Percentiles rank a stretch among this genome's conserved stretches.
Conservation (phyloP, 2,888 invertebrate genomes). For the Aproaerema taeniolella region DNA sequence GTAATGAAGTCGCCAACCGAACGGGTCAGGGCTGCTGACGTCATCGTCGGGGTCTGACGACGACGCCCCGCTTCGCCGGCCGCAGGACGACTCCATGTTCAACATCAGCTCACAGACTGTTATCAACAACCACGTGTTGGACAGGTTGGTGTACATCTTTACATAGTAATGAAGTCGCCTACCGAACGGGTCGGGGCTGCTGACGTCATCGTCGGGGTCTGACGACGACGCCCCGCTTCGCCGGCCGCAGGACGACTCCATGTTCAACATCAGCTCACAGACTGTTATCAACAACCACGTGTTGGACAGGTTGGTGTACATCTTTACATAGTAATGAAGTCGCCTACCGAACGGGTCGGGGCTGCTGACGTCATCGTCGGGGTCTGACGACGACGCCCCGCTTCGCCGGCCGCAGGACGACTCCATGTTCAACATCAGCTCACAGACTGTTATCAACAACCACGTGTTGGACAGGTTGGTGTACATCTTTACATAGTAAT, state of each 20-base stretch:
- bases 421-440: slow-evolving; percentile 37
- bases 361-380: slow-evolving; percentile 30
- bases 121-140: slow-evolving; percentile 40
- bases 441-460: slow-evolving; percentile 34
- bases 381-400: slow-evolving; percentile 60
- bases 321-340: no score
- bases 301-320: slow-evolving; percentile 33
- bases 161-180: no score
- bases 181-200: slow-evolving; percentile 38
- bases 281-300: slow-evolving; percentile 39
- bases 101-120: slow-evolving; percentile 34
- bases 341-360: no score
- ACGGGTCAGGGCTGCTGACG: slow-evolving; percentile 36
- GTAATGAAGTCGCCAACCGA: slow-evolving; percentile 59
- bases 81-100: slow-evolving; percentile 41
- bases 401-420: slow-evolving; percentile 46
- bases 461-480: slow-evolving; percentile 41
- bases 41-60: slow-evolving; percentile 55
- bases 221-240: slow-evolving; percentile 64
- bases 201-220: slow-evolving; percentile 45
- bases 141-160: slow-evolving; percentile 30
- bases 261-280: slow-evolving; percentile 37
- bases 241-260: slow-evolving; percentile 40
- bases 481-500: background rate
- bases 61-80: slow-evolving; percentile 55